A percentile compares a stretch with the other conserved stretches of the same genome.
Evolutionary conservation across 30 jellyfish, hydroid and myxozoan genomes (phyloP).

Genomic region (Chrysaora quinquecirrha): DNA sequence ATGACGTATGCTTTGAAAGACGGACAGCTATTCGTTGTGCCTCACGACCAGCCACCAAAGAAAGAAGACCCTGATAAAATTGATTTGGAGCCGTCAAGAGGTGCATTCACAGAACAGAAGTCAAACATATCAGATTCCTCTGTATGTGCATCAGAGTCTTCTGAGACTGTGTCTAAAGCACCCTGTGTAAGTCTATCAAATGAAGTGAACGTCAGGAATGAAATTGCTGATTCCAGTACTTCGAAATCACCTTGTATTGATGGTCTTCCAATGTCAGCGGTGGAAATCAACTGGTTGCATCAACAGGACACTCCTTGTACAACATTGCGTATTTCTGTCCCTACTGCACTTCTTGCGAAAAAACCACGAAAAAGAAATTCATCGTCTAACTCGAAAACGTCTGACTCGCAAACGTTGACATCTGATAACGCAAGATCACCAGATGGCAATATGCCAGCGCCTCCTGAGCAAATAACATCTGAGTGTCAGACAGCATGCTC

Average conservation of each 20-base stretch:
- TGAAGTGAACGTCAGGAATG: neutral
- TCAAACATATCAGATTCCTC: neutral
- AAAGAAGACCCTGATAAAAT: slow-evolving; percentile 9
- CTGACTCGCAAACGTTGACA: neutral
- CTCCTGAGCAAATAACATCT: neutral
- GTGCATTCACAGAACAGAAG: neutral
- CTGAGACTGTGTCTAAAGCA: neutral
- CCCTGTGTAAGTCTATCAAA: neutral
- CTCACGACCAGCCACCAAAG: slow-evolving; percentile 49
- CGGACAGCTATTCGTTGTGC: slow-evolving; percentile 65
- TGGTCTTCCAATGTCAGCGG: neutral
- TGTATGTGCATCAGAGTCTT: too few species aligned
- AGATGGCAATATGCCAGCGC: neutral
- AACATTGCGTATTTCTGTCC: neutral
- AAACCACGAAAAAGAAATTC: neutral
- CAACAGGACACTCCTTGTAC: neutral
- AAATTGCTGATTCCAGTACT: neutral
- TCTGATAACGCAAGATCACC: neutral
- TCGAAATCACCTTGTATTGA: neutral
- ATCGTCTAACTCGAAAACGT: neutral
- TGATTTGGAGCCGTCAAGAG: neutral
- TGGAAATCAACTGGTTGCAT: too few species aligned
- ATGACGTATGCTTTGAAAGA: slow-evolving; percentile 61
- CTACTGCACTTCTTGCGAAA: neutral
- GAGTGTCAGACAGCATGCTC: neutral